A percentile compares a stretch with the other conserved stretches of the same genome.
Conservation (phyloP, 2,113 vertebrate species). For the Hemicordylus capensis region DNA sequence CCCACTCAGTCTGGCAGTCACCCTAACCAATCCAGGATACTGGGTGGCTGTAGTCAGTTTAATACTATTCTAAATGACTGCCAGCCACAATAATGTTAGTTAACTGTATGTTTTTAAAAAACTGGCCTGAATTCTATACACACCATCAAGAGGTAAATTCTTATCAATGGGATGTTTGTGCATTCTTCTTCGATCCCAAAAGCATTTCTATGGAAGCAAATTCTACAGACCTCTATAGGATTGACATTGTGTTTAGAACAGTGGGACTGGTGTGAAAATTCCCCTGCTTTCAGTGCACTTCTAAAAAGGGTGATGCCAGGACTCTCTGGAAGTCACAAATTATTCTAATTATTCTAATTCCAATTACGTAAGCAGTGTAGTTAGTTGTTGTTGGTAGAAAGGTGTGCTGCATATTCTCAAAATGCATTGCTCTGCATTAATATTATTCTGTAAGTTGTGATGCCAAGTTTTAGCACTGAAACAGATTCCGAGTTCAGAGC, state of each 20-base stretch:
- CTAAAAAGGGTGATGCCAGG: not conserved
- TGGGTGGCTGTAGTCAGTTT: not conserved
- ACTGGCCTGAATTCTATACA: not conserved
- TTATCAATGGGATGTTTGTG: not conserved
- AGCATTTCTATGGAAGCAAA: not conserved
- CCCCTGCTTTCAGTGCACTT: not conserved
- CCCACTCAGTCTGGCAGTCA: not conserved
- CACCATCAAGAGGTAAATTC: not conserved
- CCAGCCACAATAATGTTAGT: not conserved
- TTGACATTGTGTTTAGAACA: not conserved
- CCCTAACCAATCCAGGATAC: not conserved
- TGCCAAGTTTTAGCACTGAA: not conserved
- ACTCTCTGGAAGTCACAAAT: not conserved
- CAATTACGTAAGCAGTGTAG: too few species aligned
- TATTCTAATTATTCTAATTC: not conserved
- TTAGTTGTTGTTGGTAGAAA: not conserved
- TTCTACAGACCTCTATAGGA: not conserved
- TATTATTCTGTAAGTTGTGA: not conserved
- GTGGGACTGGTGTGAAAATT: too few species aligned
- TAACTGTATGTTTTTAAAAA: not conserved
- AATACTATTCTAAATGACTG: not conserved
- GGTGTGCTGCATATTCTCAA: not conserved
- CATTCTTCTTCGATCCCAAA: not conserved
- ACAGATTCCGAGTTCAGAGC: not conserved
- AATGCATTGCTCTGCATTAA: not conserved